phyloP scores from a whole-genome alignment of 2,888 invertebrate species.

The Pheosia tremula region DNA sequence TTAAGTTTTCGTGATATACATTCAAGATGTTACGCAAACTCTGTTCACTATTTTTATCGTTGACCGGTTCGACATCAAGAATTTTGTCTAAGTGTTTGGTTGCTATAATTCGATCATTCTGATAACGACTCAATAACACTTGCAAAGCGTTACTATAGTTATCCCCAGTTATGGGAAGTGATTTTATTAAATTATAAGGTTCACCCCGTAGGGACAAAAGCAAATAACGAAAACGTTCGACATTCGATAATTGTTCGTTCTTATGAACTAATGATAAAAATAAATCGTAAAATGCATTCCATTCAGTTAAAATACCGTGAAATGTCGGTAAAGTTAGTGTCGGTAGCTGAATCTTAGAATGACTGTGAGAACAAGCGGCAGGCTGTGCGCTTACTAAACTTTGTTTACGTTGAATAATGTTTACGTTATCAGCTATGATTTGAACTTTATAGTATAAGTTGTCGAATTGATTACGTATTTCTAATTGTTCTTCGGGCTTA shows the following conservation, averaged over 20 bases:
- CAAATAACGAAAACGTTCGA: slow-evolving; percentile 2
- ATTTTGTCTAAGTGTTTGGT: slow-evolving; percentile 12
- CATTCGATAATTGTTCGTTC: background rate
- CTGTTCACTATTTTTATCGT: slow-evolving; percentile 5
- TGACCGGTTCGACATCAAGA: slow-evolving; percentile 9
- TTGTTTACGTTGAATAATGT: background rate
- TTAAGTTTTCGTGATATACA: slow-evolving; percentile 7
- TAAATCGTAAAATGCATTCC: slow-evolving; percentile 1
- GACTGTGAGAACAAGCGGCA: background rate
- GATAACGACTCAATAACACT: background rate
- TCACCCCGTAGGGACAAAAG: slow-evolving; percentile 8
- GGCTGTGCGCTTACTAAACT: background rate
- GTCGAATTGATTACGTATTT: slow-evolving; percentile 8
- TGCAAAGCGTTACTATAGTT: background rate
- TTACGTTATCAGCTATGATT: background rate
- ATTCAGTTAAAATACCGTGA: background rate
- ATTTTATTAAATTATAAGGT: slow-evolving; percentile 12
- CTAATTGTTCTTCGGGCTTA: slow-evolving; percentile 6
- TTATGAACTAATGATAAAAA: background rate
- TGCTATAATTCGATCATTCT: slow-evolving; percentile 10
- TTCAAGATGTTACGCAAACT: slow-evolving; percentile 10
- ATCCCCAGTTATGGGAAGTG: slow-evolving; percentile 6
- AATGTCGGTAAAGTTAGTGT: background rate
- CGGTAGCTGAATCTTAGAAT: background rate
- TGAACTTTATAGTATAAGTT: slow-evolving; percentile 1